These are phyloP conservation scores for Micronycteris hirsuta DNA, from an alignment of 2,113 vertebrate species.

Conservation along the genomic window DNA sequence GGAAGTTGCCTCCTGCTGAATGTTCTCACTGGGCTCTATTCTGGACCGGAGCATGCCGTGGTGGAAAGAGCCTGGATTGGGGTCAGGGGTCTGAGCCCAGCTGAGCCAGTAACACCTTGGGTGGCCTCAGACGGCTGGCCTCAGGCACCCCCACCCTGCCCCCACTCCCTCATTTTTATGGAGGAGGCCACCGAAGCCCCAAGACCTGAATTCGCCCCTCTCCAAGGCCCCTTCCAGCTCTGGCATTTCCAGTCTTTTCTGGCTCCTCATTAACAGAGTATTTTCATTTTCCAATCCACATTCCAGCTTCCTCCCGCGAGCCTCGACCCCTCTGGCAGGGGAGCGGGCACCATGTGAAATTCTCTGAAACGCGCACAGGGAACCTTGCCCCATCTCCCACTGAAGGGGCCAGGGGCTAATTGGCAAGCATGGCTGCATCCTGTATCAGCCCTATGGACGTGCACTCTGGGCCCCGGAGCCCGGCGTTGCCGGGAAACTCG, in stretches of 20 bases:
- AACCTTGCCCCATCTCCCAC: background rate
- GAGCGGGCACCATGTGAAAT: background rate
- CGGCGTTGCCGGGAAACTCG: slow-evolving; percentile 50
- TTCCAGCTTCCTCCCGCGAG: slow-evolving; percentile 51
- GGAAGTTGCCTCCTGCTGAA: background rate
- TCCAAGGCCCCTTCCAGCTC: slow-evolving; percentile 37
- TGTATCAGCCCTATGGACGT: background rate
- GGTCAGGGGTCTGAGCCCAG: slow-evolving; percentile 49
- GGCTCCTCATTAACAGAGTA: slow-evolving; percentile 49
- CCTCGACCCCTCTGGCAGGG: slow-evolving; percentile 42
- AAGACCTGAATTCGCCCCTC: slow-evolving; percentile 22
- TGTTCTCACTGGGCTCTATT: background rate
- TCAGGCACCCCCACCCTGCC: background rate
- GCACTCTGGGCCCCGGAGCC: background rate
- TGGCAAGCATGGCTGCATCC: background rate
- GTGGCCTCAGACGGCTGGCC: slow-evolving; percentile 42
- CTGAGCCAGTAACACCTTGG: slow-evolving; percentile 47
- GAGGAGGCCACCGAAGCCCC: background rate
- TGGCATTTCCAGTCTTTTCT: slow-evolving; percentile 39
- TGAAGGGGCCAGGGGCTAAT: slow-evolving; percentile 53
- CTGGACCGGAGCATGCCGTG: background rate
- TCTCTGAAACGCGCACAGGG: slow-evolving; percentile 48
- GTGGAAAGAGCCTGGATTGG: background rate
- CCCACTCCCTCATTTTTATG: background rate
- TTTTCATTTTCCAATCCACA: slow-evolving; percentile 60